Conservation (phyloP, 37 sponge, comb jelly and placozoan species). For the Hexactinellida sp. region DNA sequence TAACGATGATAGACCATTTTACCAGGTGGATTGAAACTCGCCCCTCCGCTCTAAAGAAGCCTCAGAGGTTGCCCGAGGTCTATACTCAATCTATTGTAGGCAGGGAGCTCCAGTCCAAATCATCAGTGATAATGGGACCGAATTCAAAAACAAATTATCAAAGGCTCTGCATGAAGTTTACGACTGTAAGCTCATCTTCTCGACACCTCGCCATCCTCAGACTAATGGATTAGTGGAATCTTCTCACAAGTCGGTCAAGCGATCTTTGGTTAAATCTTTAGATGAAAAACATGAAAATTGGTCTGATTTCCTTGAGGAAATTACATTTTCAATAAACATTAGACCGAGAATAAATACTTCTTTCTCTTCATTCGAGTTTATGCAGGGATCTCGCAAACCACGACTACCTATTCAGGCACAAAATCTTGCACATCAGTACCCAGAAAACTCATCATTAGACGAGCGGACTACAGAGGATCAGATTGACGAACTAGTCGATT, state of each 20-base stretch:
- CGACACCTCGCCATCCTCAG: neutral
- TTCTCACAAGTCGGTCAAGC: neutral
- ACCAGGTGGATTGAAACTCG: neutral
- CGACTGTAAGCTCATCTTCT: neutral
- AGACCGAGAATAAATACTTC: neutral
- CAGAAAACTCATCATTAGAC: neutral
- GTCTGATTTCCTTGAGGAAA: neutral
- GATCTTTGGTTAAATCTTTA: neutral
- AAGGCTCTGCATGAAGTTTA: neutral
- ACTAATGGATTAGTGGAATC: neutral
- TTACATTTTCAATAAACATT: neutral
- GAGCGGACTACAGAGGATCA: neutral
- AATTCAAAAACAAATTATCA: neutral
- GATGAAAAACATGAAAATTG: neutral
- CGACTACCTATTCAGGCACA: neutral
- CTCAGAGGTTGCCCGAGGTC: neutral
- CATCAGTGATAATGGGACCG: neutral
- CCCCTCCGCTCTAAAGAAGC: neutral
- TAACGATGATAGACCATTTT: neutral
- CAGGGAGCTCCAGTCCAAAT: neutral
- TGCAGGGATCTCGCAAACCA: conserved; percentile 1
- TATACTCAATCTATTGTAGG: neutral
- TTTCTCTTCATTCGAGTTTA: neutral
- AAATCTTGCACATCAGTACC: neutral
- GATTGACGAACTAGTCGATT: neutral